Base-by-base conservation (phyloP, 2,797 vertebrate genomes). In the Linurgus olivaceus region DNA sequence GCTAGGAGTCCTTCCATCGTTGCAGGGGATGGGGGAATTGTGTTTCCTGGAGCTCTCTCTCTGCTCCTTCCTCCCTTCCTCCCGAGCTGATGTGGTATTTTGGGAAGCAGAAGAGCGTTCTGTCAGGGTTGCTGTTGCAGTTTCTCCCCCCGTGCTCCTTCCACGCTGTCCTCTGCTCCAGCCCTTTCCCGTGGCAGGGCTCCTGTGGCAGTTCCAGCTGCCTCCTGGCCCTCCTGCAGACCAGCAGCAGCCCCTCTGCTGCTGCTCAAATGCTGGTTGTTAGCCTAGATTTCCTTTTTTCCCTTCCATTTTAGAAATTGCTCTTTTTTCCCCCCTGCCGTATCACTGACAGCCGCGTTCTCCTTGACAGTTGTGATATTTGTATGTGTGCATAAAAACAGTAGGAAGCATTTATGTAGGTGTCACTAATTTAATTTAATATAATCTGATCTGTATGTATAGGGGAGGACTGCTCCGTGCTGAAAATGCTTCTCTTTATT, bases 371-470 rank as follows among this genome's bases (percentile, higher is more conserved):
- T 88, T 95, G 88, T 67, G 86, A n/a, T 96, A 86, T 96, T 96
- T 97, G 90, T 95, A 35, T 94, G 81, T 94, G 75, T 94, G 91
- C 74, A 71, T 70, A 48, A 92, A 96, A 95, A 65, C 96, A 94
- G 93, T 75, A 57, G 96, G 93, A 93, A 96, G 93, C 89, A 28
- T 93, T 97, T 92, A 73, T 94, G 94, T 93, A 94, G 96, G 96
- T 96, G 90, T 94, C 88, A 75, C 88, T 96, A 96, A 97, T 96
- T 97, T 94, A 95, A 96, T 96, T 96, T 93, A 95, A 96, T 95
- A 95, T 91, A 89, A 91, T 72, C 89, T 82, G 86, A 88, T 86
- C 52, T 6, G 61, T 54, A 58, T 9, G 75, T 94, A 91, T 52
- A 52, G 72, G 55, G 61, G 87, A 62, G 94, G 93, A 73, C 76